Base-by-base conservation (phyloP, 1,140 invertebrate species). In the Ectropis grisescens region DNA sequence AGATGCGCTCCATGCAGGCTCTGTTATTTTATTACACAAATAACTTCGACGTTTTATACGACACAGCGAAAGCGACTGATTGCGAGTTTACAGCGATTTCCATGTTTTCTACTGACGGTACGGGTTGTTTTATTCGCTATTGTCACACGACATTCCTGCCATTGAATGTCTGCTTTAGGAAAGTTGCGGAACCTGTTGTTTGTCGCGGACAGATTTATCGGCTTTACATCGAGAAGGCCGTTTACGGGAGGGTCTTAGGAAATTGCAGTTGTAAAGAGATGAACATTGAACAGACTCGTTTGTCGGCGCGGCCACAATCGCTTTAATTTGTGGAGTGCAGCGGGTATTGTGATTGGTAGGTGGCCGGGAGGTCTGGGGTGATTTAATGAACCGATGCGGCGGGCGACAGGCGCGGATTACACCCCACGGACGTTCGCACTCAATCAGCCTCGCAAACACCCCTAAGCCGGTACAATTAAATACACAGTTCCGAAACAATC, bases 391-490 rank as follows among this genome's bases (percentile, higher is more conserved):
- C 64, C 69, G 66, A 61, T 59, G 66, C 67, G 69, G 70, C 49
- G 56, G 66, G 59, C 59, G 66, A 71, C 68, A 67, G 47, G 57
- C 60, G 59, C 44, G 70, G 70, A 75, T 75, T 72, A 66, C 67
- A 66, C 67, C 72, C 68, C 65, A 53, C 62, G 42, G 53, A 39
- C 64, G 65, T 74, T 78, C 67, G 75, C 75, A 80, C 72, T 80
- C 75, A 80, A 80, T 80, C 75, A 78, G 67, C 52, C 70, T 64
- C 58, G 65, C 71, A 78, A 80, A 78, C 70, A 80, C 59, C 64
- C 55, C 68, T 67, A 69, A 76, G 64, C 71, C 56, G 53, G 55
- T 53, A 64, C 72, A 80, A 80, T 80, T 80, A 80, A 78, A 78
- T 78, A 74, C 66, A 66, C 58, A 57, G 47, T 48, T 55, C 65